Evolutionary conservation across 2,888 invertebrate species (phyloP).

Genomic region (Strigamia crassipes): DNA sequence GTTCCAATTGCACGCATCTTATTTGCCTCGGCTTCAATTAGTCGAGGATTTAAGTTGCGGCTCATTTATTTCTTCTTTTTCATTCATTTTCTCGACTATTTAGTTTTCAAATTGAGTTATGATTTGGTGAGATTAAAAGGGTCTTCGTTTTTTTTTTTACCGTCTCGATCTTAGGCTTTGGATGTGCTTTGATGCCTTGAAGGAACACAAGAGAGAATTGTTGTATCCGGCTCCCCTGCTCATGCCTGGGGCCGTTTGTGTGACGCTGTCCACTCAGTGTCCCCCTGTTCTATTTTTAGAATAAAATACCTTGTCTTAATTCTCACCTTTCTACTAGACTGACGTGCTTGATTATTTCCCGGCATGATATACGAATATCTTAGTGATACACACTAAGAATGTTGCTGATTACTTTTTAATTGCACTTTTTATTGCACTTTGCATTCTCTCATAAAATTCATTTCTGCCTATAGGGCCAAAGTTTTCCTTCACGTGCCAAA

Average conservation of each 20-base stretch:
- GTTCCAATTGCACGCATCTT: not conserved
- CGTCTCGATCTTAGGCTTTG: not conserved
- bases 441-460: constrained; percentile 35
- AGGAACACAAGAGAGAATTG: constrained; percentile 8
- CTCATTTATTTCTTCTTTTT: not conserved
- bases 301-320: too few relatives aligned
- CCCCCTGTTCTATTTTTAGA: too few relatives aligned
- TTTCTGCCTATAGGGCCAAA: constrained; percentile 31
- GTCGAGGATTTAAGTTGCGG: not conserved
- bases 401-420: constrained; percentile 36
- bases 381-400: too few relatives aligned
- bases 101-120: not conserved
- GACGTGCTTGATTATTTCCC: too few relatives aligned
- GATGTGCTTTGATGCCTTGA: constrained; percentile 13
- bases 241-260: too few relatives aligned
- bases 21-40: not conserved
- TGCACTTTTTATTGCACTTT: constrained; percentile 35
- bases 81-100: not conserved
- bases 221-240: too few relatives aligned
- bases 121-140: not conserved
- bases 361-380: too few relatives aligned
- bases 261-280: too few relatives aligned
- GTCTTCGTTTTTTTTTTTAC: not conserved
- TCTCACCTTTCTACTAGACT: too few relatives aligned
- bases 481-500: constrained; percentile 19